Evolutionary conservation across 2,888 invertebrate species (phyloP), one percentile per base, ranked within the genome.

Genomic region (Gnatocerus cornutus): DNA sequence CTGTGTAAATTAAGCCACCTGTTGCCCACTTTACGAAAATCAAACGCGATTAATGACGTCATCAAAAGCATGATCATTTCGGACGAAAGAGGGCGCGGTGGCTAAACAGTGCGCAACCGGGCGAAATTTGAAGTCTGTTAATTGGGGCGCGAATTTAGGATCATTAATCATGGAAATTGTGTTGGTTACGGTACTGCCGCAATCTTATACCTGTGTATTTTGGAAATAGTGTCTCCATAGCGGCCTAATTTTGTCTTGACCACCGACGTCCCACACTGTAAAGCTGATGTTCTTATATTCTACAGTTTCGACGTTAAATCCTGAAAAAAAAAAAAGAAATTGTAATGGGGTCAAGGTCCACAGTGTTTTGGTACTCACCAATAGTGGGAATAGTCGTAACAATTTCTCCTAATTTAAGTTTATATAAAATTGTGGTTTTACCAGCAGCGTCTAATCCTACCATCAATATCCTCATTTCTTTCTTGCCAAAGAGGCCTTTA

Each of bases 391-490:
- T 99, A 85, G 99, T 99, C 86, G 98, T 98, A 86, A 99, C 98
- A 90, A 98, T 98, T 94, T 99, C 98, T 87, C 98, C 98, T 91
- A 99, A 92, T 92, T 99, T 99, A 87, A 99, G 92, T 93, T 99
- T 99, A 91, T 98, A 98, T 88, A 99, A 91, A 89, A 99, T 99
- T 88, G 98, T 99, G 85, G 99, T 99, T 93, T 99, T 99, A 91
- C 99, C 99, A 89, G 99, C 99, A 84, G 98, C 98, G 91, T 99
- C 98, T 85, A 98, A 91, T 86, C 97, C 97, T 81, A 98, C 97
- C 98, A 99, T 99, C 89, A 99, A 90, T 92, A 99, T 98, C 90
- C 99, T 94, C 99, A 99, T 99, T 90, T 99, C 98, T 86, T 98
- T 99, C 89, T 99, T 99, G 89, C 99, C 99, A 88, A 99, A 99